Conservation (phyloP, 2,888 invertebrate species). For the Dasysyrphus albostriatus region DNA sequence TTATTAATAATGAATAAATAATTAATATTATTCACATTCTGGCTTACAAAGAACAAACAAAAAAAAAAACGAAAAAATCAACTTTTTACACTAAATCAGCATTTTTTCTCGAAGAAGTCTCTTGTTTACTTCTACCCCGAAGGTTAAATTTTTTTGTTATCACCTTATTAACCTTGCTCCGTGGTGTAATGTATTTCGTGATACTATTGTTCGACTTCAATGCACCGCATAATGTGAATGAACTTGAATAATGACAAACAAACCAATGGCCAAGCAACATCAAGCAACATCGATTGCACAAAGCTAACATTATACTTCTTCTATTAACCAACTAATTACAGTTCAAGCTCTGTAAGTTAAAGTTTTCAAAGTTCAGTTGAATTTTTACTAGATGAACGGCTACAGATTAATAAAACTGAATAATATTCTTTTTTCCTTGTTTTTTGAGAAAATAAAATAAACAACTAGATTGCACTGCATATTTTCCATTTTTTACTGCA, state of each 20-base stretch:
- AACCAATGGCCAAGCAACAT: not conserved
- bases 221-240: constrained; percentile 12
- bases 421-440: too few relatives aligned
- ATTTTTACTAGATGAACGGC: too few relatives aligned
- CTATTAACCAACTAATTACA: not conserved
- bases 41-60: not conserved
- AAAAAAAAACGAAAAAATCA: not conserved
- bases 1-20: constrained; percentile 4
- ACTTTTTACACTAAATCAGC: not conserved
- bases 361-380: not conserved
- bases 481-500: too few relatives aligned
- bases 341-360: not conserved
- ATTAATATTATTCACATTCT: not conserved
- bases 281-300: not conserved
- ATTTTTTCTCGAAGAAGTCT: not conserved
- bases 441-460: too few relatives aligned
- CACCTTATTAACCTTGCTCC: constrained; percentile 7
- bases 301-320: not conserved
- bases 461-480: too few relatives aligned
- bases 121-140: not conserved
- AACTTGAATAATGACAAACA: constrained; percentile 5
- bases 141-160: constrained; percentile 4
- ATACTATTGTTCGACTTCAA: constrained; percentile 18
- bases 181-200: not conserved
- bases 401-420: too few relatives aligned